These are phyloP conservation scores for Pseudochirops corinnae DNA, from an alignment of 2,797 vertebrate genomes.

Conservation along the genomic window DNA sequence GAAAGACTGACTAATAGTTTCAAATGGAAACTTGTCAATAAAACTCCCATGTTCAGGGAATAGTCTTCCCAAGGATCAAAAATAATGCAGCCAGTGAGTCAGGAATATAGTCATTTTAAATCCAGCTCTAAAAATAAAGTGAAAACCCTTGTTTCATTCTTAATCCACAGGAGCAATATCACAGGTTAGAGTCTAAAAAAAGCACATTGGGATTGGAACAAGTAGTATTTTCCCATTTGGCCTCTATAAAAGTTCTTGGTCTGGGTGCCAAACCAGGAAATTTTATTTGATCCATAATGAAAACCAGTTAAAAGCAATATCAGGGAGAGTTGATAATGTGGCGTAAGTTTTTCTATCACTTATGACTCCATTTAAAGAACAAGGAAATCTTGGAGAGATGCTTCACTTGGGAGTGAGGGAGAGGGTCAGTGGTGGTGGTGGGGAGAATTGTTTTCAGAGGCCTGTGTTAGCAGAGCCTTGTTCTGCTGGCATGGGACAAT, in stretches of 20 bases:
- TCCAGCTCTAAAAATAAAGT: conserved; percentile 73
- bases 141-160: conserved; percentile 63
- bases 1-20: conserved; percentile 79
- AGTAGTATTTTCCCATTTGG: conserved; percentile 83
- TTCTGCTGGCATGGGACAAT: conserved; percentile 79
- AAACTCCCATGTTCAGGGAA: conserved; percentile 62
- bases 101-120: conserved; percentile 75
- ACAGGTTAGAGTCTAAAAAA: conserved; percentile 76
- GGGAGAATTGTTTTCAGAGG: conserved; percentile 75
- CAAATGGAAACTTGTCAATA: conserved; percentile 77
- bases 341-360: conserved; percentile 82
- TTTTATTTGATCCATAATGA: conserved; percentile 82
- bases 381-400: conserved; percentile 83
- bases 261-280: conserved; percentile 78
- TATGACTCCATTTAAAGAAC: conserved; percentile 79
- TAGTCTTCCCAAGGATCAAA: conserved; percentile 73
- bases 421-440: conserved; percentile 68
- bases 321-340: conserved; percentile 58
- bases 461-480: conserved; percentile 79
- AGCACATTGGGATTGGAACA: conserved; percentile 85
- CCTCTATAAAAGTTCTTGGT: conserved; percentile 68
- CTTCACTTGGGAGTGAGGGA: not conserved
- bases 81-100: conserved; percentile 73
- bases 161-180: conserved; percentile 58
- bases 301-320: conserved; percentile 71